Conservation (phyloP, 2,888 invertebrate species). For the Cheilosia pagana region DNA sequence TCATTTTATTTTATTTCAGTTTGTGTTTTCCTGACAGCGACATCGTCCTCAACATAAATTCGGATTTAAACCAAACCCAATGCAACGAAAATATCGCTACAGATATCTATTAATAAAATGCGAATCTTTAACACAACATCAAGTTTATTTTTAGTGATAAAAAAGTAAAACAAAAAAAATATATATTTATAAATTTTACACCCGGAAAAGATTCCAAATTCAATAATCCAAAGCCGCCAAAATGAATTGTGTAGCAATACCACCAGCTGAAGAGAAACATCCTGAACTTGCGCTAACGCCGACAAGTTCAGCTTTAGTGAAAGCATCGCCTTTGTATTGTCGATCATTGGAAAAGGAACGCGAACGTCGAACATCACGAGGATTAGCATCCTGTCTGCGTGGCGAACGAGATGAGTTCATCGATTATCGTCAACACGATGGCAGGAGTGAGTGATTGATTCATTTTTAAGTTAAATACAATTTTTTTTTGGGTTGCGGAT, state of each 20-base stretch:
- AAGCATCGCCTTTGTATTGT: conserved; percentile 77
- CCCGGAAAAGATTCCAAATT: conserved; percentile 3
- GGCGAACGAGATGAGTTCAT: conserved; percentile 83
- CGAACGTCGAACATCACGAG: conserved; percentile 81
- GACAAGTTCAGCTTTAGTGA: conserved; percentile 52
- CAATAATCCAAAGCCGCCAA: conserved; percentile 32
- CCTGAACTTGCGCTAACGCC: conserved; percentile 76
- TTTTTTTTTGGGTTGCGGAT: background rate
- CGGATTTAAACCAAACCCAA: conserved; percentile 17
- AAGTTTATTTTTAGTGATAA: conserved; percentile 50
- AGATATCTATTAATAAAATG: conserved; percentile 46
- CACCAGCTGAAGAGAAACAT: conserved; percentile 79
- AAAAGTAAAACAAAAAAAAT: conserved; percentile 30
- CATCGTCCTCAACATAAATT: conserved; percentile 16
- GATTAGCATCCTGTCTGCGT: conserved; percentile 82
- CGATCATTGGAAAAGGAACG: conserved; percentile 77
- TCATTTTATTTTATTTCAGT: conserved; percentile 31
- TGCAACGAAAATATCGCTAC: conserved; percentile 8
- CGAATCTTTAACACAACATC: conserved; percentile 20
- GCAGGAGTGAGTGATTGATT: conserved; percentile 68
- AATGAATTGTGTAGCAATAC: conserved; percentile 83
- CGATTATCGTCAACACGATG: conserved; percentile 79
- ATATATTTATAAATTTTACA: background rate
- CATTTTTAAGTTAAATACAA: background rate
- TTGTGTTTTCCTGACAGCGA: conserved; percentile 23